Percentiles rank a stretch among this genome's conserved stretches.
Conservation (phyloP, 2,888 invertebrate species). For the Acrocyrtus sp. region DNA sequence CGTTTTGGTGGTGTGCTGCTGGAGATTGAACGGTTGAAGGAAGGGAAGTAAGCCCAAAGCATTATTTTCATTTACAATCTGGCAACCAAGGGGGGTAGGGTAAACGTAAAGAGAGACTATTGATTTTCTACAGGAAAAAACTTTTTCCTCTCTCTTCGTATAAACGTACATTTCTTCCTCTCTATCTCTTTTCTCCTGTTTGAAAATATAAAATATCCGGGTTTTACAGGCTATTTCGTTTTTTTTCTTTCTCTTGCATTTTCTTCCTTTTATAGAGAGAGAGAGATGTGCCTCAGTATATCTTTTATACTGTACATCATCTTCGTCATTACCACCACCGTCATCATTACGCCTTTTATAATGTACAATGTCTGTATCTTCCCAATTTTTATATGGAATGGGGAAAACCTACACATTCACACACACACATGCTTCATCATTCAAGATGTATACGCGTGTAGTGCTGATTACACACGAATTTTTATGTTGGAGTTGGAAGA, state of each 20-base stretch:
- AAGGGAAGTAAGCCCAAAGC: constrained; percentile 23
- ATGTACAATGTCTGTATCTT: not conserved
- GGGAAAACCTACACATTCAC: not conserved
- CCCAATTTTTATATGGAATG: too few species aligned
- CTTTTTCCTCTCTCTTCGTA: constrained; percentile 3
- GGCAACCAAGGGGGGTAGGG: constrained; percentile 49
- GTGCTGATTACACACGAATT: constrained; percentile 16
- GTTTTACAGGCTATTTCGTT: constrained; percentile 19
- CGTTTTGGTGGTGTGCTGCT: not conserved
- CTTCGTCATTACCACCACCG: not conserved
- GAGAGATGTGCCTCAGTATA: not conserved
- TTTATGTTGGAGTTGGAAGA: constrained; percentile 9
- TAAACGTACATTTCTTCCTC: not conserved
- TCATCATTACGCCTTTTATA: not conserved
- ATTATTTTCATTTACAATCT: constrained; percentile 57
- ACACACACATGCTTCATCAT: not conserved
- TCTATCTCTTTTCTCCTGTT: not conserved
- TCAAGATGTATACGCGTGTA: not conserved
- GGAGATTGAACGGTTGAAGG: constrained; percentile 26
- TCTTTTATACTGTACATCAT: not conserved
- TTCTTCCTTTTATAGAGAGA: too few species aligned
- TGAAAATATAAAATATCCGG: constrained; percentile 12
- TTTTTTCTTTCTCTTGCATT: not conserved
- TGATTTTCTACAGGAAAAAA: constrained; percentile 20
- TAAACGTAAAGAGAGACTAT: constrained; percentile 35